Conservation (phyloP, 1,140 invertebrate species). For the Tetramorium alpestre region DNA sequence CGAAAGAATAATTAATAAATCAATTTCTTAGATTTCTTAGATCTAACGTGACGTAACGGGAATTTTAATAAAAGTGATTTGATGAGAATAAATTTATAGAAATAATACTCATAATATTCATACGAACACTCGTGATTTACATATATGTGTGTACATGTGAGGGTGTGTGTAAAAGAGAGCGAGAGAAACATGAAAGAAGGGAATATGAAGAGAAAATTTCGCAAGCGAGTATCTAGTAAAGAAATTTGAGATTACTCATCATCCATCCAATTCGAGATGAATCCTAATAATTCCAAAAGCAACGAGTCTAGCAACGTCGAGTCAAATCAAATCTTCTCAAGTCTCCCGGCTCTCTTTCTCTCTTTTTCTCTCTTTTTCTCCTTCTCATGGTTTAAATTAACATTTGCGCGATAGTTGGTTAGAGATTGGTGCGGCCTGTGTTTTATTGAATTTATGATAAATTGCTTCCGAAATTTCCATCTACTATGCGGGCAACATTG, state of each 20-base stretch:
- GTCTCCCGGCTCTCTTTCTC: background rate
- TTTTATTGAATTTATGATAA: slow-evolving; percentile 75
- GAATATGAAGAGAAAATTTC: background rate
- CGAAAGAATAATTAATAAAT: background rate
- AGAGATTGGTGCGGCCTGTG: slow-evolving; percentile 50
- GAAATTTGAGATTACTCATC: background rate
- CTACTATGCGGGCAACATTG: background rate
- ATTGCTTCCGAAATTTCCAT: slow-evolving; percentile 62
- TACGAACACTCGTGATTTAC: too few species aligned
- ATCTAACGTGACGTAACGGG: too few species aligned
- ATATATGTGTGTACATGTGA: too few species aligned
- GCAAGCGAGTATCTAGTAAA: background rate
- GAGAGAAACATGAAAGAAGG: background rate
- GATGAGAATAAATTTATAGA: too few species aligned
- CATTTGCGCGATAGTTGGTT: slow-evolving; percentile 10
- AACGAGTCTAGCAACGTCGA: background rate
- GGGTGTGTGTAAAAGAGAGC: background rate
- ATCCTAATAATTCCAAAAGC: slow-evolving; percentile 25
- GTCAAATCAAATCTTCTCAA: slow-evolving; percentile 55
- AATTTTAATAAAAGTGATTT: too few species aligned
- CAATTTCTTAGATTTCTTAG: too few species aligned
- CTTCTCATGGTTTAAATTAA: slow-evolving; percentile 67
- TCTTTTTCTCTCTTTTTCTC: background rate
- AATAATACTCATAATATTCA: too few species aligned
- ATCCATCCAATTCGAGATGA: slow-evolving; percentile 41